phyloP scores from a whole-genome alignment of 2,797 vertebrate species.

The Leptoclinus maculatus region DNA sequence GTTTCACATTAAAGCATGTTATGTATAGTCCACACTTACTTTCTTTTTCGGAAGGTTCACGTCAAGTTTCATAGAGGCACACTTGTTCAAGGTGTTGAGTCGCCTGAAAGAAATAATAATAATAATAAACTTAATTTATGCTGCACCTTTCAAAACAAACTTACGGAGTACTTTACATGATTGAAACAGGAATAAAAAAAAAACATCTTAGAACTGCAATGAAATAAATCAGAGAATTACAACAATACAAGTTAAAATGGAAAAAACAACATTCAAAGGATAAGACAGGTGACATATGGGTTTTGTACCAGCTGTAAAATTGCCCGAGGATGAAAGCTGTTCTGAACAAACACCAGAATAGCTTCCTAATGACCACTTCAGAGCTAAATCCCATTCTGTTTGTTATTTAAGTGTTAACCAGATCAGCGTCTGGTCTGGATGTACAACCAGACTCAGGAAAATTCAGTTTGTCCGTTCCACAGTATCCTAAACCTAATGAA shows the following conservation, averaged over 20 bases:
- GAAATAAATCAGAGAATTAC: neutral
- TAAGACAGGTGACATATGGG: neutral
- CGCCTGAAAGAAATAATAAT: slow-evolving; percentile 84
- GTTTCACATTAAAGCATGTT: neutral
- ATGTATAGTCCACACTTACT: slow-evolving; percentile 81
- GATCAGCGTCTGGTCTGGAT: slow-evolving; percentile 53
- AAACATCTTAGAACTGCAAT: neutral
- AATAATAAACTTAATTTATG: neutral
- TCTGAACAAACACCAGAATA: slow-evolving; percentile 26
- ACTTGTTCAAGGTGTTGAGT: slow-evolving; percentile 98
- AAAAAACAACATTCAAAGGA: neutral
- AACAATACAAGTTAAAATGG: neutral
- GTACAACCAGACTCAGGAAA: slow-evolving; percentile 44
- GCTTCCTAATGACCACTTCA: slow-evolving; percentile 30
- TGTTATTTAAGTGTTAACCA: slow-evolving; percentile 42
- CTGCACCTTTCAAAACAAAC: neutral
- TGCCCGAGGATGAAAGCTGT: slow-evolving; percentile 43
- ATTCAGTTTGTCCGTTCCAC: slow-evolving; percentile 33
- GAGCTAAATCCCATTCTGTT: slow-evolving; percentile 41
- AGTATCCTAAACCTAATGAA: slow-evolving; percentile 68
- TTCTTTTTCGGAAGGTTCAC: slow-evolving; percentile 98
- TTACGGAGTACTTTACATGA: neutral
- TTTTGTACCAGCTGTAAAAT: slow-evolving; percentile 51
- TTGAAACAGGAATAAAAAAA: neutral
- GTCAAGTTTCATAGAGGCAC: slow-evolving; percentile 99